phyloP scores from a whole-genome alignment of 2,797 vertebrate species.

The Astyanax mexicanus region DNA sequence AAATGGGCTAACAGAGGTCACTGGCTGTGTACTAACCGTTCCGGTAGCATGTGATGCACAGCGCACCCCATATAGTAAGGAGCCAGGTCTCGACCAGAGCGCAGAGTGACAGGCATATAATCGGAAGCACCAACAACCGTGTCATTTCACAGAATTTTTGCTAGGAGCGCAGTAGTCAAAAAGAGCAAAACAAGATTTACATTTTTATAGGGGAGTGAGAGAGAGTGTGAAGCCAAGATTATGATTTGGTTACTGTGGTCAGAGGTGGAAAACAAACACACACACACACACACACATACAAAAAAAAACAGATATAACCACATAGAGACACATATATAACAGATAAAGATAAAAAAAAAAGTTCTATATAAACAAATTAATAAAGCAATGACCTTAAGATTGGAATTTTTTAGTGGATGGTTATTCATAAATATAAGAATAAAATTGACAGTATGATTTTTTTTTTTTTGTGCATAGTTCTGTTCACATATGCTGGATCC shows the following conservation, averaged over 20 bases:
- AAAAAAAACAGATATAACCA: background rate
- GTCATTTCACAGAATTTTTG: constrained; percentile 80
- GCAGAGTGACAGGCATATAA: constrained; percentile 79
- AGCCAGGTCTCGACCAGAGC: constrained; percentile 67
- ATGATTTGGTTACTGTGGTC: constrained; percentile 73
- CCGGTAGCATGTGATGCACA: background rate
- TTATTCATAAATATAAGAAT: too few relatives aligned
- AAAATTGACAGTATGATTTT: too few relatives aligned
- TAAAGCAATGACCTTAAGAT: too few relatives aligned
- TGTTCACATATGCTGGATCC: too few relatives aligned
- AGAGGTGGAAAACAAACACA: constrained; percentile 61
- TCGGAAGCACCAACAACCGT: constrained; percentile 78
- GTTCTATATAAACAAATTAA: too few relatives aligned
- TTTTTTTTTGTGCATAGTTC: too few relatives aligned
- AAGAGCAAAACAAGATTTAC: constrained; percentile 78
- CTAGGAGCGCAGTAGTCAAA: constrained; percentile 72
- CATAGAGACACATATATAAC: background rate
- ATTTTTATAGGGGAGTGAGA: constrained; percentile 67
- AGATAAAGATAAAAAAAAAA: too few relatives aligned
- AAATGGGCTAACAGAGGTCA: constrained; percentile 21
- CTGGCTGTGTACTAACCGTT: constrained; percentile 1
- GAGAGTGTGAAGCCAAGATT: constrained; percentile 71
- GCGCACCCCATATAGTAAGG: constrained; percentile 54
- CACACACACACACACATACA: background rate
- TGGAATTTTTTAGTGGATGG: too few relatives aligned